A percentile compares a stretch with the other conserved stretches of the same genome.
Evolutionary conservation across 2,888 invertebrate species (phyloP).

Genomic region (Andrena bucephala): DNA sequence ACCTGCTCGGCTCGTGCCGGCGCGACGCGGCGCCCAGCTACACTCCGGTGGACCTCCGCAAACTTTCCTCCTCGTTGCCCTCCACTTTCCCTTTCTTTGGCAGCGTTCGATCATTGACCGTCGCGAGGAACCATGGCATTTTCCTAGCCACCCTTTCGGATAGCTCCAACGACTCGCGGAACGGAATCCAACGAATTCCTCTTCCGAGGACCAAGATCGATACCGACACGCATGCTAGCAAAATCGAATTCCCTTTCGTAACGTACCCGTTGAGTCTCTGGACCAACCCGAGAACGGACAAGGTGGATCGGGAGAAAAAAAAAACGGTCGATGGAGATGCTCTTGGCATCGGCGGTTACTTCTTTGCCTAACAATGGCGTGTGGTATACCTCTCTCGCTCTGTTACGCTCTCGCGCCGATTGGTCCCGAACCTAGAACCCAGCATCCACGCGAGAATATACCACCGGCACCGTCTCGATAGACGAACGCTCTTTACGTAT

Average conservation of each 20-base stretch:
- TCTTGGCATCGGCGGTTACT: constrained; percentile 77
- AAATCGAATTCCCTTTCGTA: constrained; percentile 14
- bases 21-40: background rate
- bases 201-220: no score
- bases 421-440: constrained; percentile 57
- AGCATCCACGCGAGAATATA: constrained; percentile 74
- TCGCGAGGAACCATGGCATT: background rate
- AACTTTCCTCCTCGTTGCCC: constrained; percentile 17
- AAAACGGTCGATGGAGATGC: constrained; percentile 67
- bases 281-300: constrained; percentile 23
- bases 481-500: constrained; percentile 79
- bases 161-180: no score
- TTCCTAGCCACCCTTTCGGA: background rate
- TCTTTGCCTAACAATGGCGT: constrained; percentile 82
- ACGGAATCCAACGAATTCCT: no score
- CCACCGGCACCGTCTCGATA: constrained; percentile 68
- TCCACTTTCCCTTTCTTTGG: background rate
- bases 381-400: constrained; percentile 34
- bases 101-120: background rate
- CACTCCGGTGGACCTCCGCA: constrained; percentile 28
- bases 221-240: no score
- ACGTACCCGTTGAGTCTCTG: constrained; percentile 37
- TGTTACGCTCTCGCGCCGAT: constrained; percentile 41
- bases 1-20: constrained; percentile 61
- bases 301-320: constrained; percentile 48